These are phyloP conservation scores for Tragelaphus scriptus DNA, from an alignment of 2,113 vertebrate genomes.

Conservation along the genomic window DNA sequence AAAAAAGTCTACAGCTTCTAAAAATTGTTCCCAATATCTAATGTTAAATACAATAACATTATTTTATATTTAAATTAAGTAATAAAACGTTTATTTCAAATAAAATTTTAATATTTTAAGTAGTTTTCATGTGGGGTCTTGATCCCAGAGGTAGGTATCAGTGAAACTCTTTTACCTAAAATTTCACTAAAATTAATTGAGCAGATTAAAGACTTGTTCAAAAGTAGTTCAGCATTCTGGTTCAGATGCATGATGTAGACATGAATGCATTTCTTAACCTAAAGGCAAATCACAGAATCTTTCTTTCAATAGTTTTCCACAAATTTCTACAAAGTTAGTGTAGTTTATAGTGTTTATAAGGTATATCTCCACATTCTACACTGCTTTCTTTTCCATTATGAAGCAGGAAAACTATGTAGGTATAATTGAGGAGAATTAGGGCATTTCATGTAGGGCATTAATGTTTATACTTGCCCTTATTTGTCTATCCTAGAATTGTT, in stretches of 20 bases:
- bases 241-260: accelerated
- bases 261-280: background rate
- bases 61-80: background rate
- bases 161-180: background rate
- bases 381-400: background rate
- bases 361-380: background rate
- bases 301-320: background rate
- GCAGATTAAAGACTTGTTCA: background rate
- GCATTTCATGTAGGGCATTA: background rate
- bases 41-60: background rate
- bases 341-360: background rate
- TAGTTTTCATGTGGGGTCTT: background rate
- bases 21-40: background rate
- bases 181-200: background rate
- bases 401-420: background rate
- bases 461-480: background rate
- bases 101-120: background rate
- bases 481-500: background rate
- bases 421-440: background rate
- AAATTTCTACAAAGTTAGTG: background rate
- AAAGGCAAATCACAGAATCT: background rate
- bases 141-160: background rate
- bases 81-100: background rate
- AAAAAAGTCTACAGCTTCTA: background rate
- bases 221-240: background rate